phyloP scores from a whole-genome alignment of 2,113 vertebrate species.

The Cygnus buccinator region DNA sequence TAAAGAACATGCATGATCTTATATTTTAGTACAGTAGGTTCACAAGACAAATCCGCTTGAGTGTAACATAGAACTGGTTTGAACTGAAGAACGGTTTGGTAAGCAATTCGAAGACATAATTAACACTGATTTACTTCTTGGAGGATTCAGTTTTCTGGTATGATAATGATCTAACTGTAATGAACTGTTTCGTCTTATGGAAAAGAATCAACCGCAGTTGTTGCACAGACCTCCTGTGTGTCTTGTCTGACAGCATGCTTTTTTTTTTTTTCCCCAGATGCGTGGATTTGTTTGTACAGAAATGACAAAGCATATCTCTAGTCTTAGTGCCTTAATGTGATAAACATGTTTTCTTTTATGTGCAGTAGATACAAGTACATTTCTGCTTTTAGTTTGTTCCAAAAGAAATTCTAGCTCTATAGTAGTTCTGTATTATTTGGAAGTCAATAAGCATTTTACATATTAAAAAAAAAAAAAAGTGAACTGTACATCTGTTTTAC shows the following conservation, averaged over 20 bases:
- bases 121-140: conserved; percentile 17
- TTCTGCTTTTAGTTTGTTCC: background rate
- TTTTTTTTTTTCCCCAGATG: background rate
- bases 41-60: background rate
- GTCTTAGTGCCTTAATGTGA: background rate
- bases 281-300: background rate
- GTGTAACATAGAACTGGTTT: background rate
- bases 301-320: conserved; percentile 14
- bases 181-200: conserved; percentile 41
- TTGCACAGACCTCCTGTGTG: conserved; percentile 21
- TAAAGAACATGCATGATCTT: background rate
- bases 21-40: background rate
- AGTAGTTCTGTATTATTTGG: background rate
- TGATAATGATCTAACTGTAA: conserved; percentile 61
- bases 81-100: background rate
- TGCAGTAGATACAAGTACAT: background rate
- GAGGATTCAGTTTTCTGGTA: conserved; percentile 9
- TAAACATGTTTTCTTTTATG: background rate
- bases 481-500: background rate
- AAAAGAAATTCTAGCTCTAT: background rate
- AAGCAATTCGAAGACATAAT: background rate
- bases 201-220: background rate
- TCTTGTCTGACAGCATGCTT: background rate
- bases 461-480: background rate
- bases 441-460: background rate